Evolutionary conservation across 2,888 invertebrate species (phyloP).

Genomic region (Diogma glabrata): DNA sequence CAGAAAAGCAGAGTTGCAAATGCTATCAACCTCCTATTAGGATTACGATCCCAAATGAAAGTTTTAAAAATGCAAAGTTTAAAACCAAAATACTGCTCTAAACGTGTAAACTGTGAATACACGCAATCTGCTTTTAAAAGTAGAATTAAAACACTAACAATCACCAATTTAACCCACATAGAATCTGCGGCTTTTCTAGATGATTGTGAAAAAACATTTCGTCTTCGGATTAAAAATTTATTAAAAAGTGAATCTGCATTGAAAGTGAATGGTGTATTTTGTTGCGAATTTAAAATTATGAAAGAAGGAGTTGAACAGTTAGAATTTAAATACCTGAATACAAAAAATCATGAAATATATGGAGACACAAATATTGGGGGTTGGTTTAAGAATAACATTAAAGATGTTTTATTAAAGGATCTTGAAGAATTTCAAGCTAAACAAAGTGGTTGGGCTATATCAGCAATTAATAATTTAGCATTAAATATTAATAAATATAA

Average conservation of each 20-base stretch:
- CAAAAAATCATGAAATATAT: too few species aligned
- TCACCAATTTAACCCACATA: not conserved
- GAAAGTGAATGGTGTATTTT: not conserved
- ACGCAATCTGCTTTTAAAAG: not conserved
- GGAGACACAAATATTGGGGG: too few species aligned
- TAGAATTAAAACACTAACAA: not conserved
- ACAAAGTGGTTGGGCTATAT: not conserved
- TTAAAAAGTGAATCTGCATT: not conserved
- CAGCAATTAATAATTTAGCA: not conserved
- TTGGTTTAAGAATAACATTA: too few species aligned
- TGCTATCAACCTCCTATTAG: too few species aligned
- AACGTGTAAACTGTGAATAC: not conserved
- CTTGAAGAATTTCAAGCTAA: too few species aligned
- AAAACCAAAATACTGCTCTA: not conserved
- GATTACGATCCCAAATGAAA: too few species aligned
- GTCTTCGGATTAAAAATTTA: not conserved
- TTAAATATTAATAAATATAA: not conserved
- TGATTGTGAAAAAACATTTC: not conserved
- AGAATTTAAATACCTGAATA: too few species aligned
- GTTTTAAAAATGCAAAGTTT: too few species aligned
- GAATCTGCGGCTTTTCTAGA: not conserved
- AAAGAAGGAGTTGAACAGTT: too few species aligned
- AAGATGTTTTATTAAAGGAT: too few species aligned
- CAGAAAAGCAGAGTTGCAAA: too few species aligned
- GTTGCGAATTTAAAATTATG: not conserved